Evolutionary conservation across 2,113 vertebrate genomes (phyloP), one percentile per base, ranked within the genome.

Genomic region (Chionodraco myersi): DNA sequence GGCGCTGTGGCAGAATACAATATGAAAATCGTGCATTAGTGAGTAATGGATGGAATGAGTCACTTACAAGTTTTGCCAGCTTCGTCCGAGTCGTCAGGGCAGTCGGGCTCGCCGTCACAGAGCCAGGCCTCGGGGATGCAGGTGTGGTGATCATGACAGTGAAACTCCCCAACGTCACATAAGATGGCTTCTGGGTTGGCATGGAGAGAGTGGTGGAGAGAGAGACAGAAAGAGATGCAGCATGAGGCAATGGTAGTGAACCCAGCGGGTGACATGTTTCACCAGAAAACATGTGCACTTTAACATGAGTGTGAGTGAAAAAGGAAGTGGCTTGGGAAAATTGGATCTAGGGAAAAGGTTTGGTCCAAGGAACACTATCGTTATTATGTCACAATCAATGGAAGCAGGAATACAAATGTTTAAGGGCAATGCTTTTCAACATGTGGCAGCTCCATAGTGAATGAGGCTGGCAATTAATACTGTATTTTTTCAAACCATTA

Each of bases 51-150:
- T 86, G 79, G 45, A 85, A 88, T 94, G 88, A 53, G 16, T 30
- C 94, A 99, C 97, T 98, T 94, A 99, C 97, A 97, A 34, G 87
- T 91, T 57, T 92, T 93, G 92, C 94, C 90, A n/a, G 93, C 91
- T 85, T 99, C 97, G 51, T 99, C 98, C 0, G 97, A 98, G 86
- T 92, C 95, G 63, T 97, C 96, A 0, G 97, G 97, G 84, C 97
- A 99, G 83, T 99, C 96, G 0, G 96, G 94, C 89, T 99, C 97
- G 60, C 96, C 97, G n/a, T 99, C 97, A 85, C 97, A 99, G 74
- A 98, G 95, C 97, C 98, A 98, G 86, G 92, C 95, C 84, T 96
- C 95, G 44, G 97, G 96, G 72, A 99, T 83, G 90, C 97, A 99
- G 89, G 95, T 97, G 87, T 92, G 45, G 0, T 80, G 58, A 91